Percentiles rank a stretch among this genome's conserved stretches.
Conservation (phyloP, 2,888 invertebrate genomes). For the Coleophora flavipennella region DNA sequence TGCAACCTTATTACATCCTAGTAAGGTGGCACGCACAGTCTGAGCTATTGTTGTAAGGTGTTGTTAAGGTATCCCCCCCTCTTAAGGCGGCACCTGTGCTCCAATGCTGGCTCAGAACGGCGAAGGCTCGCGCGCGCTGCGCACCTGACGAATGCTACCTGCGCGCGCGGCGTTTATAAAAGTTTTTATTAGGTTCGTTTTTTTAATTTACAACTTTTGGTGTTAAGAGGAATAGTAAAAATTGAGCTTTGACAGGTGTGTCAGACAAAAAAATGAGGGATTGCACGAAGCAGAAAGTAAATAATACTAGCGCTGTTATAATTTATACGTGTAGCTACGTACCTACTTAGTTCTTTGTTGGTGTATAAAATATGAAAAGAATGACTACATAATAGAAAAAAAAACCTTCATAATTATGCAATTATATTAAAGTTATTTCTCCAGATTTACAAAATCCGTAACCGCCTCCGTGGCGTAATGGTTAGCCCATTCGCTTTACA, state of each 20-base stretch:
- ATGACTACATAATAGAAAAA: no score
- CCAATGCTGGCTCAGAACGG: constrained; percentile 62
- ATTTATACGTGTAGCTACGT: no score
- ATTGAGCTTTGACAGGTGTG: not conserved
- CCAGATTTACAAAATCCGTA: no score
- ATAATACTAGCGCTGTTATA: not conserved
- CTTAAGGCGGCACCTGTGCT: constrained; percentile 68
- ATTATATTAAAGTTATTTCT: no score
- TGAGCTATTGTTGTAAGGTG: constrained; percentile 51
- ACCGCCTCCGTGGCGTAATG: no score
- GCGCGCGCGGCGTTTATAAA: constrained; percentile 22
- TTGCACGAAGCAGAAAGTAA: not conserved
- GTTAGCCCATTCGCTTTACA: no score
- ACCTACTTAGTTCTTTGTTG: no score
- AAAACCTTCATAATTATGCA: no score
- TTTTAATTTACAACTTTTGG: constrained; percentile 6
- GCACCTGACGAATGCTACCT: constrained; percentile 56
- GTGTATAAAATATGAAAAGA: no score
- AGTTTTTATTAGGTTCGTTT: constrained; percentile 20
- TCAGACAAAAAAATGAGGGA: not conserved
- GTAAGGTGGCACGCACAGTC: constrained; percentile 14
- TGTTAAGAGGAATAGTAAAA: not conserved
- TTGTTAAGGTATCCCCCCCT: constrained; percentile 67
- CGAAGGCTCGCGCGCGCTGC: constrained; percentile 43
- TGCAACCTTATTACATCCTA: constrained; percentile 12